phyloP scores from a whole-genome alignment of 2,888 invertebrate genomes.

The Drosophila nigricruria region DNA sequence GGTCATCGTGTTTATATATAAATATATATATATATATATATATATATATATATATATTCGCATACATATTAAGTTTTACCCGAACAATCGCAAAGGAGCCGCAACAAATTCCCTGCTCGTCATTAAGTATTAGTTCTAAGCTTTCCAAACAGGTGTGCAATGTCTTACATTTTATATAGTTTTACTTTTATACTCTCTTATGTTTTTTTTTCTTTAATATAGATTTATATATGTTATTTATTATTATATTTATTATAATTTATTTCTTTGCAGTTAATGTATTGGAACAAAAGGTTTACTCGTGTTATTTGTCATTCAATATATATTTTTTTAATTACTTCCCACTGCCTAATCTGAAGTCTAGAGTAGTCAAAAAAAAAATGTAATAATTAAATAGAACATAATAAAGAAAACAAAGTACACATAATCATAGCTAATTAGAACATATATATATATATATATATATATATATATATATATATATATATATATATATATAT shows the following conservation, averaged over 20 bases:
- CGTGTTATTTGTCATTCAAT: constrained; percentile 66
- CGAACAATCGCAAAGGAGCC: constrained; percentile 16
- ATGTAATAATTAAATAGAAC: background rate
- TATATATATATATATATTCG: constrained; percentile 37
- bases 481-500: constrained; percentile 23
- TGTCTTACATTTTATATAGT: constrained; percentile 12
- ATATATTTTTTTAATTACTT: constrained; percentile 21
- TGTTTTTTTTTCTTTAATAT: constrained; percentile 7
- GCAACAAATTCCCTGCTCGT: constrained; percentile 29
- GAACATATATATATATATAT: background rate
- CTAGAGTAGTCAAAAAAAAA: constrained; percentile 13
- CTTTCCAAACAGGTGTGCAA: constrained; percentile 63
- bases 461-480: constrained; percentile 3
- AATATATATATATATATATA: constrained; percentile 28
- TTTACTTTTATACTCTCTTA: background rate
- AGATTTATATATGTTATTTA: background rate
- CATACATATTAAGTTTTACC: constrained; percentile 28
- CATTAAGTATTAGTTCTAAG: constrained; percentile 71
- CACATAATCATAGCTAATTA: background rate
- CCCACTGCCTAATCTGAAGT: constrained; percentile 20
- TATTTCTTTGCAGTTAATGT: constrained; percentile 22
- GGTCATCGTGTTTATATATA: constrained; percentile 66
- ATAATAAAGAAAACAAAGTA: background rate
- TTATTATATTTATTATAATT: too few species aligned
- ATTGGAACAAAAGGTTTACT: constrained; percentile 62